Conservation (phyloP, 1,140 invertebrate genomes). For the Spodoptera frugiperda region DNA sequence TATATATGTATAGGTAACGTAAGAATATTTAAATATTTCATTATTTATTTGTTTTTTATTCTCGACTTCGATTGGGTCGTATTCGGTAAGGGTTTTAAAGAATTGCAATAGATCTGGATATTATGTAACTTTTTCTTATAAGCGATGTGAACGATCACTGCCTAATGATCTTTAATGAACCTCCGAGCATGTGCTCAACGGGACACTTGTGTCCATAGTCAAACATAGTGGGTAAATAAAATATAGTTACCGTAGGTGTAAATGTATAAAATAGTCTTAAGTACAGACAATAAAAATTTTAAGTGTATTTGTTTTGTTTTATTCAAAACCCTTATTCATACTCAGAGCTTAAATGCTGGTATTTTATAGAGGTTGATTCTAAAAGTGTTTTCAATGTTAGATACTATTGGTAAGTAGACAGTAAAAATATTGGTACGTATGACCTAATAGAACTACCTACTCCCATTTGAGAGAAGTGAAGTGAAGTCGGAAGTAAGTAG, state of each 20-base stretch:
- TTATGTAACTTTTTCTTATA: conserved; percentile 39
- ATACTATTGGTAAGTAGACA: no score
- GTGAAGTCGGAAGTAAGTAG: no score
- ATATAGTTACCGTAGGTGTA: conserved; percentile 79
- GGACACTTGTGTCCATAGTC: conserved; percentile 78
- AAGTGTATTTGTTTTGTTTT: conserved; percentile 50
- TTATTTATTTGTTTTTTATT: conserved; percentile 48
- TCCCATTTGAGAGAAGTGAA: no score
- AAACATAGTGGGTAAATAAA: conserved; percentile 78
- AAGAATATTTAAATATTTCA: conserved; percentile 35
- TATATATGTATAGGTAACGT: conserved; percentile 42
- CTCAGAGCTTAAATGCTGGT: background rate
- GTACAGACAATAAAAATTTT: conserved; percentile 61
- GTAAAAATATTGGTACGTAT: no score
- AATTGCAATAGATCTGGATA: conserved; percentile 39
- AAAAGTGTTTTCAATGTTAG: no score
- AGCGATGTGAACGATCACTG: conserved; percentile 68
- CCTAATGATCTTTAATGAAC: conserved; percentile 70
- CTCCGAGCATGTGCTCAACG: conserved; percentile 62
- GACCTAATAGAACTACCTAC: no score
- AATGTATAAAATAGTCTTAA: conserved; percentile 76
- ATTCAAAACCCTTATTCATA: background rate
- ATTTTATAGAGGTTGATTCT: background rate
- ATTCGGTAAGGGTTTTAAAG: conserved; percentile 42
- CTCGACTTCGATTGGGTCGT: conserved; percentile 35